Evolutionary conservation across 2,797 vertebrate species (phyloP), one percentile per base, ranked within the genome.

Genomic region (Crocodylus rhombifer): DNA sequence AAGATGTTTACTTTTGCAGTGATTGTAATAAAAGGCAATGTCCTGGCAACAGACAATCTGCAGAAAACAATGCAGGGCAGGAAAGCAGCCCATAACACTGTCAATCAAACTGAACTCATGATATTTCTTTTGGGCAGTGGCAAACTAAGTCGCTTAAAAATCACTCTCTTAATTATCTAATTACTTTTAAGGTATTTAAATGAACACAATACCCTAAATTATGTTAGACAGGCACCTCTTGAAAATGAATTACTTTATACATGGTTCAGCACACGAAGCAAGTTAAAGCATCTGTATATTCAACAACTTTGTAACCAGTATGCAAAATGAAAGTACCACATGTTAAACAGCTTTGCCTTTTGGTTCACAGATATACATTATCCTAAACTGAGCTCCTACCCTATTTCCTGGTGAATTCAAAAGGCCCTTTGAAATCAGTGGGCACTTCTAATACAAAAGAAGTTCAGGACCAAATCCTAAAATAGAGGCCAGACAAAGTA

Each of bases 1-100:
- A 42, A 94, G 73, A 23, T 88, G 92, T 96, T 96, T 95, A 93
- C 67, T 94, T 95, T 88, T 92, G 82, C 86, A 71, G 42, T 80
- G 88, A 89, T 94, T 94, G 71, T 82, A 88, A 83, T 77, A 91
- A 95, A 93, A 96, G 25, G 64, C 69, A 65, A 42, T 56, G 51
- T 82, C 87, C 84, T 92, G 84, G n/a, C 64, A 89, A 95, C 77
- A 80, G 80, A 76, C 88, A 92, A 93, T 88, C 86, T 94, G 30
- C 86, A 94, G 86, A 87, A 90, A 93, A 92, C 90, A 96, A 96
- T 76, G 69, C 62, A 87, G 73, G 57, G 80, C 77, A 88, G 85
- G 91, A 93, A 95, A 95, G 61, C 62, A 86, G n/a, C 84, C 84
- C 51, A n/a, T 85, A 87, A 90, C 55, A 79, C 56, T 13, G 42